Evolutionary conservation across 1,140 invertebrate genomes (phyloP).

Genomic region (Scaptomyza graminum): DNA sequence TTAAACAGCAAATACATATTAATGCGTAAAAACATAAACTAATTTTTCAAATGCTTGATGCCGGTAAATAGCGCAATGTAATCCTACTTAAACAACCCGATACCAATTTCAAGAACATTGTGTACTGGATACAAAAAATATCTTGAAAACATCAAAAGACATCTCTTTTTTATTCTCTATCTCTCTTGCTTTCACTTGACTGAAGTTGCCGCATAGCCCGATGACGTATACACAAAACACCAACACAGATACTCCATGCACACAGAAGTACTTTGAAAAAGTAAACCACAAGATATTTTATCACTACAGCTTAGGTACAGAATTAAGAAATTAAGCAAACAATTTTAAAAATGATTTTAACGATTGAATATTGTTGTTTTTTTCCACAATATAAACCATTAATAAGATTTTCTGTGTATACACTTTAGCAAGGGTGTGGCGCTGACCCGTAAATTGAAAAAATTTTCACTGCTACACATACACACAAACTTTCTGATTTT

Average conservation of each 20-base stretch:
- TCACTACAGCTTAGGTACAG: constrained; percentile 47
- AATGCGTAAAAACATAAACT: not conserved
- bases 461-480: constrained; percentile 59
- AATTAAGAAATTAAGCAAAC: constrained; percentile 21
- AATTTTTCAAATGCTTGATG: not conserved
- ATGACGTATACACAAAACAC: constrained; percentile 69
- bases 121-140: constrained; percentile 16
- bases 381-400: constrained; percentile 39
- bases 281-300: constrained; percentile 65
- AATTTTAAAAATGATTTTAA: constrained; percentile 1
- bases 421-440: constrained; percentile 70
- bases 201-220: constrained; percentile 73
- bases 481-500: constrained; percentile 46
- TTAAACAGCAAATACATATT: not conserved
- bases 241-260: constrained; percentile 28
- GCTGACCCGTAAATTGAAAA: constrained; percentile 74
- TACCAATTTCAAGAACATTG: constrained; percentile 67
- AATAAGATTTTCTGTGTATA: constrained; percentile 65
- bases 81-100: constrained; percentile 27
- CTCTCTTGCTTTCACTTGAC: constrained; percentile 62
- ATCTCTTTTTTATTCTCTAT: constrained; percentile 16
- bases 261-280: constrained; percentile 30
- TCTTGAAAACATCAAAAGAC: constrained; percentile 33
- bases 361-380: constrained; percentile 17
- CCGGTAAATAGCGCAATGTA: constrained; percentile 22